Evolutionary conservation across 2,113 vertebrate species (phyloP).

Genomic region (Himantopus leucocephalus): DNA sequence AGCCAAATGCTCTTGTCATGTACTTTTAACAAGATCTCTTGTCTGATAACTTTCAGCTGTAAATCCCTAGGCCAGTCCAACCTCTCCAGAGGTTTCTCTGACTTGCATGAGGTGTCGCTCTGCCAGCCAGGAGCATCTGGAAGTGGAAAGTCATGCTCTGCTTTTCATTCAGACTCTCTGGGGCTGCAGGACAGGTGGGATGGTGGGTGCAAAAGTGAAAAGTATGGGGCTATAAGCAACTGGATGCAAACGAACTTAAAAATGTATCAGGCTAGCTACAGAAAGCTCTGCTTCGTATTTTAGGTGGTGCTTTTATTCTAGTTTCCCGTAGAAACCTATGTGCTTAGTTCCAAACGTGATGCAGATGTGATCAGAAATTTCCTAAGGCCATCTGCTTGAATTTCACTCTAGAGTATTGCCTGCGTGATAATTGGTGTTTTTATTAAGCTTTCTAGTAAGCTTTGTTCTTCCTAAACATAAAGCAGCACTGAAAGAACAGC

Average conservation of each 20-base stretch:
- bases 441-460: neutral
- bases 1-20: neutral
- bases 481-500: neutral
- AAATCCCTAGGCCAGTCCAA: neutral
- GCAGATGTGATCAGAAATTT: neutral
- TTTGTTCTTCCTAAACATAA: neutral
- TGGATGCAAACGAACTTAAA: neutral
- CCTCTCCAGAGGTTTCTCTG: neutral
- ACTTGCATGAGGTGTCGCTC: neutral
- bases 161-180: neutral
- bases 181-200: neutral
- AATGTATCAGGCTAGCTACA: neutral
- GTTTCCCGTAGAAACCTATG: neutral
- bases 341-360: neutral
- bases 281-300: neutral
- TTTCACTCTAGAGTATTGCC: neutral
- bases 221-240: neutral
- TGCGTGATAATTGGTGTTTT: neutral
- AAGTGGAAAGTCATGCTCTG: neutral
- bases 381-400: neutral
- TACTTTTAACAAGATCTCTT: neutral
- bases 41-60: neutral
- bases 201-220: neutral
- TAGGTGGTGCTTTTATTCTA: neutral
- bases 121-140: neutral